Conservation (phyloP, 1,140 invertebrate species). For the Helicoverpa armigera region DNA sequence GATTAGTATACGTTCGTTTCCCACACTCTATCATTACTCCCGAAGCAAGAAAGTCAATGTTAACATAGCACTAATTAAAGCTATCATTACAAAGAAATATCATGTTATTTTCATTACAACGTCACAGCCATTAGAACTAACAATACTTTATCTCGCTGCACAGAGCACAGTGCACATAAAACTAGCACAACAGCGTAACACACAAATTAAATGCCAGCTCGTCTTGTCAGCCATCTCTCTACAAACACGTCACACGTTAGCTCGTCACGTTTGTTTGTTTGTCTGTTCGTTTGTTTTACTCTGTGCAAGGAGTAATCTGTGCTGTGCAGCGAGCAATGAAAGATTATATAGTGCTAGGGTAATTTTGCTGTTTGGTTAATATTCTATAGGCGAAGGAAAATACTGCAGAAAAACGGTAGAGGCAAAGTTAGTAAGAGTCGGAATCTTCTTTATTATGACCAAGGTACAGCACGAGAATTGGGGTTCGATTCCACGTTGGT, state of each 20-base stretch:
- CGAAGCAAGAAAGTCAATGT: no score
- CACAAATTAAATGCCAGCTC: constrained; percentile 24
- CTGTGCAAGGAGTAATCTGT: neutral
- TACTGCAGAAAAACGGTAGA: no score
- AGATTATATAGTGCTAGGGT: neutral
- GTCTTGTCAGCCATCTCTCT: constrained; percentile 6
- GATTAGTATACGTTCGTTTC: no score
- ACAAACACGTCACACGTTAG: constrained; percentile 22
- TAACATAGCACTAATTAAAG: no score
- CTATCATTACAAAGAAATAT: no score
- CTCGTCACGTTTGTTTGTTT: constrained; percentile 18
- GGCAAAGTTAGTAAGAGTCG: no score
- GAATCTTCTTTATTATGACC: no score
- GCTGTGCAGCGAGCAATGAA: neutral
- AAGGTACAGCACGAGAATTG: no score
- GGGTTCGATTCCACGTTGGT: no score
- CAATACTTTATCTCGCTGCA: neutral
- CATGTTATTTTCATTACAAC: neutral
- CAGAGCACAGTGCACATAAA: neutral
- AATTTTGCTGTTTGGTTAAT: no score
- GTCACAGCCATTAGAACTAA: neutral
- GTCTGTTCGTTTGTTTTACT: neutral
- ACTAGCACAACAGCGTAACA: constrained; percentile 3
- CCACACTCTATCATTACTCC: no score
- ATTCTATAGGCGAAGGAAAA: no score